Evolutionary conservation across 2,113 vertebrate genomes (phyloP).

Genomic region (Petrocephalus microphthalmus): DNA sequence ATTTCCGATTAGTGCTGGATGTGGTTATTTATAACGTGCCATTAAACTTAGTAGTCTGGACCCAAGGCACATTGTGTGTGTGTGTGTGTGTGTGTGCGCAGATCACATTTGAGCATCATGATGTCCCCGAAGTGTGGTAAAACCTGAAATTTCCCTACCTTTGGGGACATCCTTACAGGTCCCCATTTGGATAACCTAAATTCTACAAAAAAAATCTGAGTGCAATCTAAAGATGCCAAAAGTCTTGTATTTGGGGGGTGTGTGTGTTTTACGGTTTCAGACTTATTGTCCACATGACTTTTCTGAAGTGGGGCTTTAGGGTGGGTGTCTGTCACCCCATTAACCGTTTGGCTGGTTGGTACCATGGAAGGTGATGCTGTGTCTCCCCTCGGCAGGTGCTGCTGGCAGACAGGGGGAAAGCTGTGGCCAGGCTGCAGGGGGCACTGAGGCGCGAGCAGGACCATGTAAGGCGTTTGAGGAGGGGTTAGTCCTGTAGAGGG

Average conservation of each 20-base stretch:
- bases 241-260: too few relatives aligned
- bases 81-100: neutral
- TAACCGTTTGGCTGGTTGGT: neutral
- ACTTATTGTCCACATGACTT: neutral
- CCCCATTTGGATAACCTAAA: too few relatives aligned
- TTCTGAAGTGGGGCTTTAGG: neutral
- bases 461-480: neutral
- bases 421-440: neutral
- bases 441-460: constrained; percentile 3
- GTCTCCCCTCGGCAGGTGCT: neutral
- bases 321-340: neutral
- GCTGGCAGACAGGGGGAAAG: neutral
- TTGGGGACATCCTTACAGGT: too few relatives aligned
- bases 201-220: too few relatives aligned
- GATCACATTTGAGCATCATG: too few relatives aligned
- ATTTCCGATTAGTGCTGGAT: too few relatives aligned
- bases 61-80: neutral
- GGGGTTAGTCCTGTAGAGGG: neutral
- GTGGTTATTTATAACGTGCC: too few relatives aligned
- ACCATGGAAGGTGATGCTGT: neutral
- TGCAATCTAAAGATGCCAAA: too few relatives aligned
- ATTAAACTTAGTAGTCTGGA: too few relatives aligned
- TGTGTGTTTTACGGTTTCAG: neutral
- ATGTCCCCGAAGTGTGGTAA: too few relatives aligned
- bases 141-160: too few relatives aligned